Base-by-base conservation (phyloP, 2,113 vertebrate species). In the Megaptera novaeangliae region DNA sequence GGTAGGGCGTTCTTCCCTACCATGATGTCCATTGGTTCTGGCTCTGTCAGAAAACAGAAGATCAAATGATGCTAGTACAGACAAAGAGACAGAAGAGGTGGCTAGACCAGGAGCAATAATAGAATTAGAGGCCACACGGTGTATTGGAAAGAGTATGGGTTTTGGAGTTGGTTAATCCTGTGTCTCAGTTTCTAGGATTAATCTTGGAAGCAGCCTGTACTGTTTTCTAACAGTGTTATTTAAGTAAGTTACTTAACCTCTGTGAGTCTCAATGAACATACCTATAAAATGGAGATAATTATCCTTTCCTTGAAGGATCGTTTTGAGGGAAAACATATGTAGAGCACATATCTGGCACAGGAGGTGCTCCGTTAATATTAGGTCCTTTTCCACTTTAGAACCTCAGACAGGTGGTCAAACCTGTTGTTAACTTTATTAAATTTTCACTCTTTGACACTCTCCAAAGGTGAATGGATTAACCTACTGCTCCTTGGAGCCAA, bases 371-470 rank as follows among this genome's bases (percentile, higher is more conserved):
- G 1, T 75, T 84, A 80, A 55, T 75, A 39, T 92, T 12, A 69
- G 36, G 18, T 80, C 57, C 57, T 85, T 91, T 82, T 69, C 86
- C 27, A 91, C 41, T 86, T 91, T 44, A 81, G 88, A n/a, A 82
- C 17, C 8, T 61, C 34, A 94, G 55, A 55, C 46, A 91, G 36
- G 2, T 78, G 71, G 31, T 72, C 74, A 91, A 41, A 55, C 94
- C 12, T 92, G 13, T 93, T 96, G 64, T 87, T 91, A 49, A 41
- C 81, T 95, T 91, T 75, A 55, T 92, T 92, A 49, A 34, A 72
- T 61, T 94, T 91, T 66, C 4, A 85, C 17, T 82, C 68, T 86
- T 44, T 82, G 59, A 44, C 74, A 44, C 8, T 36, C 44, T 93
- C 11, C 49, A 74, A 6, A 69, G 17, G 66, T 69, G 36, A 87